Base-by-base conservation (phyloP, 2,797 vertebrate species). In the Gadopsis bispinosus region DNA sequence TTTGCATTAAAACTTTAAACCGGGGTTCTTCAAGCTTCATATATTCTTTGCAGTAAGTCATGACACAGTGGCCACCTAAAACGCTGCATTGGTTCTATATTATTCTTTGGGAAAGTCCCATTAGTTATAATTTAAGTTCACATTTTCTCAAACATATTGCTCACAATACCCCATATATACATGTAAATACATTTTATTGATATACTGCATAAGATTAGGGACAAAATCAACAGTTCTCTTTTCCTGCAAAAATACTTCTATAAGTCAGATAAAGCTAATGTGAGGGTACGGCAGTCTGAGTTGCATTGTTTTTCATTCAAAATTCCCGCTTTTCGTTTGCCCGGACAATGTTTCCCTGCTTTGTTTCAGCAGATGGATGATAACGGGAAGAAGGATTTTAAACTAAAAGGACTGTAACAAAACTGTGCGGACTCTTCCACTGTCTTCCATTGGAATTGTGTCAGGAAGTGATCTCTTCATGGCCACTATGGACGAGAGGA, bases 1-100 rank as follows among this genome's bases (percentile, higher is more conserved):
- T 80, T 80, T 22, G 37, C 16, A 77, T 80, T 56, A 81, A 69
- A 22, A 31, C 22, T 72, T 50, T 67, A 16, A 54, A 53, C 31
- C 31, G 33, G 41, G 14, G 43, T 45, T 5, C 14, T 45, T 67
- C 63, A 26, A 55, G 22, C 19, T 55, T 55, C 31, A 51, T 47
- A 60, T 47, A 26, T 54, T 7, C 17, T 45, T 54, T 67, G 37
- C 20, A 35, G 19, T 51, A 43, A 22, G 5, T 69, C 20, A 66
- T 19, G 26, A n/a, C 13, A 33, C 47, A 22, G 16, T n/a, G 16
- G 51, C n/a, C 20, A 43, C 51, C 8, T 33, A 8, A 41, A 68
- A 29, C 14, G 37, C 37, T 39, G 37, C 37, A 39, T 39, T 39
- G 37, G 37, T 39, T 9, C 37, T 11, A 39, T 39, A 39, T 39